phyloP scores from a whole-genome alignment of 2,113 vertebrate genomes.

The Urocolius indicus region DNA sequence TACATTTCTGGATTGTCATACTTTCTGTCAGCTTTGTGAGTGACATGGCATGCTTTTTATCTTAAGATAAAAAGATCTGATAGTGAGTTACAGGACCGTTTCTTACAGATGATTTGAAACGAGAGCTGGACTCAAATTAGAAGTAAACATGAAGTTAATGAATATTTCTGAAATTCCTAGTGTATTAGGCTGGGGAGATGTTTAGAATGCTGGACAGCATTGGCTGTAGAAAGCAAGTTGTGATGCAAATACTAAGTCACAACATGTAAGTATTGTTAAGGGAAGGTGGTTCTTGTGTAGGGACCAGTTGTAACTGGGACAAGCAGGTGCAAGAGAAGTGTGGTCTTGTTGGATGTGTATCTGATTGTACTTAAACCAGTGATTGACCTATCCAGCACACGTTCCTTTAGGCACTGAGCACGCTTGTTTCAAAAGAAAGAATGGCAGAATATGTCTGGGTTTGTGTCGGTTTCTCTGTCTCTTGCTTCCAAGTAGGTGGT shows the following conservation, averaged over 20 bases:
- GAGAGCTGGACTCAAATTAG: neutral
- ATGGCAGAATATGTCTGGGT: neutral
- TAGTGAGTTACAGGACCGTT: neutral
- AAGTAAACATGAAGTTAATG: neutral
- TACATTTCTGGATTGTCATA: neutral
- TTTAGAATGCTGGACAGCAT: fast-evolving
- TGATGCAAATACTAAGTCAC: neutral
- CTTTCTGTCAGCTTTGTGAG: neutral
- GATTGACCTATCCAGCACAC: neutral
- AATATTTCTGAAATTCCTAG: neutral
- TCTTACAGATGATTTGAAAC: neutral
- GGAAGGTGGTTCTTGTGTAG: neutral
- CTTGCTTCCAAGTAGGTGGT: neutral
- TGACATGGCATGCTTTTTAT: neutral
- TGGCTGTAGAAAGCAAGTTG: neutral
- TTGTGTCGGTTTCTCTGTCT: neutral
- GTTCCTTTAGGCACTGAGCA: neutral
- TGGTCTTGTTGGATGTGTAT: neutral
- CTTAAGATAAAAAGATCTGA: neutral
- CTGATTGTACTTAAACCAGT: neutral
- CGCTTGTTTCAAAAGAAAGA: neutral
- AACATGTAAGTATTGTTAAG: fast-evolving
- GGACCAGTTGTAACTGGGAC: neutral
- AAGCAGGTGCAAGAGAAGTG: neutral
- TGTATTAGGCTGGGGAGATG: neutral